These are phyloP conservation scores for Siderastrea siderea DNA, from an alignment of 92 coral and sea anemone species.

Conservation along the genomic window DNA sequence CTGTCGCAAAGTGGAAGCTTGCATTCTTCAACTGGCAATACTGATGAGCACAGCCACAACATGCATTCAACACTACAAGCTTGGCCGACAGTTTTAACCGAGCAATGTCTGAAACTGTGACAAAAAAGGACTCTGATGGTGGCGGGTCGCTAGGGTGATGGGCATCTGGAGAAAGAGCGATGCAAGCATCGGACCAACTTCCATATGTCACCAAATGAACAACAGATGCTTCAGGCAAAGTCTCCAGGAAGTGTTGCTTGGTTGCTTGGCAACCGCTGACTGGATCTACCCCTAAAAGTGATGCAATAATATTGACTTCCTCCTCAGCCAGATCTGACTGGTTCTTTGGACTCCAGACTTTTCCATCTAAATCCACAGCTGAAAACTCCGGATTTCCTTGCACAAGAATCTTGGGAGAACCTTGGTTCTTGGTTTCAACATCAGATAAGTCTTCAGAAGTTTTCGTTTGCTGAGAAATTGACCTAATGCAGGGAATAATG, in stretches of 20 bases:
- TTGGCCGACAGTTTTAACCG: constrained; percentile 69
- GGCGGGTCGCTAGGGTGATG: constrained; percentile 63
- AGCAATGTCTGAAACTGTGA: constrained; percentile 70
- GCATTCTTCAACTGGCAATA: constrained; percentile 74
- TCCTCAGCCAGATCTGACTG: constrained; percentile 80
- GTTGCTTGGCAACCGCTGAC: constrained; percentile 82
- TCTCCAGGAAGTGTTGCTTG: constrained; percentile 72
- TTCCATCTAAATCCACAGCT: constrained; percentile 59
- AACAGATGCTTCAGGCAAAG: constrained; percentile 68
- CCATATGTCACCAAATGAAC: constrained; percentile 86
- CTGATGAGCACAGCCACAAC: constrained; percentile 83
- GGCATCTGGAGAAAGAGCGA: constrained; percentile 79
- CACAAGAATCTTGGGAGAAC: constrained; percentile 55
- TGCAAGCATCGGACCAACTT: constrained; percentile 78
- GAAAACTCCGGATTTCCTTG: constrained; percentile 84
- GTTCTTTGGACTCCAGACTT: constrained; percentile 72
- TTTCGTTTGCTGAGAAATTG: constrained; percentile 43
- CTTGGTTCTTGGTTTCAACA: neutral
- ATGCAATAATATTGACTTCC: constrained; percentile 79
- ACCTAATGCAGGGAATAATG: constrained; percentile 77
- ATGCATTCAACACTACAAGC: constrained; percentile 81
- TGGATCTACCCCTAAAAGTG: constrained; percentile 83
- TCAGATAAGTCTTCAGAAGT: neutral
- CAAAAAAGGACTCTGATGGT: constrained; percentile 72
- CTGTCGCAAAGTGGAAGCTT: constrained; percentile 73